A percentile compares a stretch with the other conserved stretches of the same genome.
Conservation (phyloP, 1,140 invertebrate species). For the Leptinotarsa lineolata region DNA sequence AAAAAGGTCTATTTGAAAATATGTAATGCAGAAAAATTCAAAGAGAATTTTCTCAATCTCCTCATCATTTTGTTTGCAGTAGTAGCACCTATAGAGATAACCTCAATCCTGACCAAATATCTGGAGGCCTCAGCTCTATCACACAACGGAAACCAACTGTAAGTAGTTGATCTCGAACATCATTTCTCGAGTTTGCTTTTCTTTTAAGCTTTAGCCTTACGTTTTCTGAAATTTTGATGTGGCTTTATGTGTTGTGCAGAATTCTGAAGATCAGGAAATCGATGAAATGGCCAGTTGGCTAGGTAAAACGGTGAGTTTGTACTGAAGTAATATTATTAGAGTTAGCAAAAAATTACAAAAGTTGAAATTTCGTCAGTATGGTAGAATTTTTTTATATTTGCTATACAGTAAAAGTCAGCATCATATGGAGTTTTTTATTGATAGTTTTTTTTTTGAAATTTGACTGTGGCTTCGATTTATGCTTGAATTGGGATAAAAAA, state of each 20-base stretch:
- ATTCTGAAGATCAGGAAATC: slow-evolving; percentile 80
- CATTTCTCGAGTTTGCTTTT: slow-evolving; percentile 29
- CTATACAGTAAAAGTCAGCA: too few relatives aligned
- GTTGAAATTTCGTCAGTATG: too few relatives aligned
- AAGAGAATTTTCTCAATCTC: neutral
- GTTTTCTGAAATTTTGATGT: slow-evolving; percentile 34
- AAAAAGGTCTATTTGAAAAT: too few relatives aligned
- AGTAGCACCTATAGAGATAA: slow-evolving; percentile 77
- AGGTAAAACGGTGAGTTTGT: slow-evolving; percentile 59
- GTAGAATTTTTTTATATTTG: too few relatives aligned
- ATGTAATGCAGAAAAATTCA: too few relatives aligned
- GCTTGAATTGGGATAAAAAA: too few relatives aligned
- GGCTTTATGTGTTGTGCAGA: slow-evolving; percentile 60
- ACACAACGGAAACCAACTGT: slow-evolving; percentile 46
- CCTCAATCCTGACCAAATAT: slow-evolving; percentile 66
- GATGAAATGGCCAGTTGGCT: slow-evolving; percentile 95
- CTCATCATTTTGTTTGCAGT: slow-evolving; percentile 55
- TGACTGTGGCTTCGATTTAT: too few relatives aligned
- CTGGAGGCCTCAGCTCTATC: slow-evolving; percentile 59
- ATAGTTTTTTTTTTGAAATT: too few relatives aligned
- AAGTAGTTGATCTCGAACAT: slow-evolving; percentile 31
- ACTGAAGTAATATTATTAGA: too few relatives aligned
- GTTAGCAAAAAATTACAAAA: too few relatives aligned
- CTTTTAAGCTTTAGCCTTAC: slow-evolving; percentile 33
- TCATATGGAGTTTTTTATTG: too few relatives aligned